Conservation (phyloP, 2,888 invertebrate species). For the Aphidius colemani region DNA sequence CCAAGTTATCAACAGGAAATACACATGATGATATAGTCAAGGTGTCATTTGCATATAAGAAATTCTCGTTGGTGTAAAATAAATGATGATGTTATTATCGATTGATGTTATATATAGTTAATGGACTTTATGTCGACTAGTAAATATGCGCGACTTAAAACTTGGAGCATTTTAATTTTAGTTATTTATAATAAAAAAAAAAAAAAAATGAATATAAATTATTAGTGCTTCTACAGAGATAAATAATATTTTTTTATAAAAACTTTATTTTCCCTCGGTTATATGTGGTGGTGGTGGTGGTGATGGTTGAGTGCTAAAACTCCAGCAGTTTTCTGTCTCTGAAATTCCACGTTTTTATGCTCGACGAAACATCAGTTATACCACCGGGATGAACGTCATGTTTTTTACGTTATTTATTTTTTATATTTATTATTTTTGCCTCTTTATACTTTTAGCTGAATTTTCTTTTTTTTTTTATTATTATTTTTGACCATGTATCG, state of each 20-base stretch:
- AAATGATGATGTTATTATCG: conserved; percentile 10
- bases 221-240: no score
- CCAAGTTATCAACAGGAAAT: not conserved
- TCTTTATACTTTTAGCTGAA: not conserved
- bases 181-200: no score
- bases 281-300: not conserved
- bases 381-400: conserved; percentile 15
- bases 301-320: not conserved
- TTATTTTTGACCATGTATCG: not conserved
- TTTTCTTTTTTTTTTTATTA: not conserved
- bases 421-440: not conserved
- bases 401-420: not conserved
- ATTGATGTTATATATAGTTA: conserved; percentile 15
- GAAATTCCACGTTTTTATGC: conserved; percentile 16
- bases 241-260: not conserved
- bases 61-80: conserved; percentile 24
- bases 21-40: conserved; percentile 14
- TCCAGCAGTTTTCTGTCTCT: not conserved
- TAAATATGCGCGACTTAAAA: no score
- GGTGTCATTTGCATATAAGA: conserved; percentile 29
- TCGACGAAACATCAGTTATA: conserved; percentile 12
- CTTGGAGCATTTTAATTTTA: no score
- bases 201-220: no score
- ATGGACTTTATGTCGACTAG: not conserved
- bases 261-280: no score